These are phyloP conservation scores for Leucoraja erinaceus DNA, from an alignment of 2,113 vertebrate species.

Conservation along the genomic window DNA sequence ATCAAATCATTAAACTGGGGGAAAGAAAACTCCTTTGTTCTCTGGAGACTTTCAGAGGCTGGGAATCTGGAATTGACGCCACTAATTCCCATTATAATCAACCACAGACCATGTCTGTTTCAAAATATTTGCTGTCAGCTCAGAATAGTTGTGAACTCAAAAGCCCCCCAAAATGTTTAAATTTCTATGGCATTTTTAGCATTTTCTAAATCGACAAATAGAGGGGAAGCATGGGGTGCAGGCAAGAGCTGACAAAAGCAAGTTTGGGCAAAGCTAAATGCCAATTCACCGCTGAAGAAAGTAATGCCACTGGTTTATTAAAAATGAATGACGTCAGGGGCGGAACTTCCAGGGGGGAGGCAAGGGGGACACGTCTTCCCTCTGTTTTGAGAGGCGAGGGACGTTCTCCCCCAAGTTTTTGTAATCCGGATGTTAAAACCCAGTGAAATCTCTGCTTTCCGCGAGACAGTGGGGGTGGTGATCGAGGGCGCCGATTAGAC, in stretches of 20 bases:
- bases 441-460: no score
- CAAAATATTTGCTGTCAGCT: slow-evolving; percentile 4
- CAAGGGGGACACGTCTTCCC: no score
- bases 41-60: neutral
- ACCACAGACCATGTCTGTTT: neutral
- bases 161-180: neutral
- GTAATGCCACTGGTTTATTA: no score
- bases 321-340: no score
- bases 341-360: no score
- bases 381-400: no score
- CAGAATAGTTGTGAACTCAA: neutral
- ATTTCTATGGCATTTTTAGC: neutral
- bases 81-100: neutral
- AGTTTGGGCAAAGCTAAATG: neutral
- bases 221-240: no score
- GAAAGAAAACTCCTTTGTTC: neutral
- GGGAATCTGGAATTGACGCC: slow-evolving; percentile 19
- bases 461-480: no score
- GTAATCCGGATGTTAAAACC: no score
- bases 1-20: neutral
- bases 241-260: no score
- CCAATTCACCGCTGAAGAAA: neutral
- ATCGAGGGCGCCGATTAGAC: no score
- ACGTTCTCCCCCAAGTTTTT: no score
- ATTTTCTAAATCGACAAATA: neutral